Conservation (phyloP, 1,140 invertebrate genomes). For the Temnothorax curvispinosus region DNA sequence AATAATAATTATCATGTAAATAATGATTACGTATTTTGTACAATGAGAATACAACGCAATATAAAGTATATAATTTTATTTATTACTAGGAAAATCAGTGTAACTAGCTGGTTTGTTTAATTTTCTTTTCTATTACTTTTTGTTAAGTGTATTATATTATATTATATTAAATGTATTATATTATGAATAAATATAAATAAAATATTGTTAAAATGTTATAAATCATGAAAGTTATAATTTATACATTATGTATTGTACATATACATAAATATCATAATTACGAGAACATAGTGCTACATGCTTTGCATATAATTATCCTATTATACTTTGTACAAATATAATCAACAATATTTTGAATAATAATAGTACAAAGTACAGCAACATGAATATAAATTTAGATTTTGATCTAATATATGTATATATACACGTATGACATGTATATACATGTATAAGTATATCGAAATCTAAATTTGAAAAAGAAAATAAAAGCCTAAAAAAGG, state of each 20-base stretch:
- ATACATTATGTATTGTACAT: not conserved
- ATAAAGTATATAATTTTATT: slow-evolving; percentile 2
- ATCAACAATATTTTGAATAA: not conserved
- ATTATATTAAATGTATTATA: not conserved
- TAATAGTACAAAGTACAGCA: not conserved
- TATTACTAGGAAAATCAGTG: not conserved
- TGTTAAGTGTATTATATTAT: slow-evolving; percentile 12
- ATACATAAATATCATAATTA: slow-evolving; percentile 12
- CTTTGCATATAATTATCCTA: not conserved
- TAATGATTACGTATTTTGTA: slow-evolving; percentile 8
- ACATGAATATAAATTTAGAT: slow-evolving; percentile 15
- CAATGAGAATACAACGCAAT: slow-evolving; percentile 29
- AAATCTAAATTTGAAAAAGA: slow-evolving; percentile 36
- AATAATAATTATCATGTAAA: slow-evolving; percentile 66
- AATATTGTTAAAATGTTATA: not conserved
- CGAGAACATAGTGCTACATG: not conserved
- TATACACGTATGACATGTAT: too few relatives aligned
- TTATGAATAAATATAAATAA: slow-evolving; percentile 8
- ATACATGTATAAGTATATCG: not conserved
- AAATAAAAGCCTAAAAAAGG: not conserved
- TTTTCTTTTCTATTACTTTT: slow-evolving; percentile 14
- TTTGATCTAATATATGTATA: not conserved
- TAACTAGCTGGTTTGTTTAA: not conserved
- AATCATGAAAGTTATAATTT: not conserved
- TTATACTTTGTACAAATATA: not conserved